phyloP scores from a whole-genome alignment of 2,888 invertebrate species.

The Andrena bucephala region DNA sequence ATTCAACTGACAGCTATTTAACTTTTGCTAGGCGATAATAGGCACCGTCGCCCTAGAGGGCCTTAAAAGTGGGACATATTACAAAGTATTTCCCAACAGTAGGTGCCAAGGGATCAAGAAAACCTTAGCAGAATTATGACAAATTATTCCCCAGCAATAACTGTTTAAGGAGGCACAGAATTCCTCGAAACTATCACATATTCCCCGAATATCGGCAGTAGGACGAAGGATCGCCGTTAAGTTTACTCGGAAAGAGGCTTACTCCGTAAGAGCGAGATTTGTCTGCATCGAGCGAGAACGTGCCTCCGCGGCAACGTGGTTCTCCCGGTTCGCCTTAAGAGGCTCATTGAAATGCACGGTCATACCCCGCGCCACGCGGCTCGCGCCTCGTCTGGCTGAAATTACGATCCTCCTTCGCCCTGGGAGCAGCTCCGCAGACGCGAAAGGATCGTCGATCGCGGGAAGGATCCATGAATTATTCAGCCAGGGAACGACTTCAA shows the following conservation, averaged over 20 bases:
- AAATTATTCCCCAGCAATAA: no score
- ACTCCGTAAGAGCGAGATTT: conserved; percentile 45
- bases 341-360: conserved; percentile 79
- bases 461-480: conserved; percentile 10
- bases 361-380: conserved; percentile 70
- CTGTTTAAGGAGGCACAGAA: no score
- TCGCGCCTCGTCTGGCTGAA: conserved; percentile 50
- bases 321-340: conserved; percentile 65
- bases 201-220: no score
- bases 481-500: neutral
- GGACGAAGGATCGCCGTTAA: no score
- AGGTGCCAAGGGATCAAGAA: no score
- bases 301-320: conserved; percentile 59
- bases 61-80: no score
- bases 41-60: no score
- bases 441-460: neutral
- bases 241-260: conserved; percentile 21
- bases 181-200: no score
- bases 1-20: no score
- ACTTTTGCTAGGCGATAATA: no score
- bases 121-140: no score
- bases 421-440: neutral
- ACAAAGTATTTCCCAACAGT: no score
- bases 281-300: conserved; percentile 62
- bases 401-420: conserved; percentile 17